Conservation (phyloP, 2,888 invertebrate genomes). For the Tholera decimalis region DNA sequence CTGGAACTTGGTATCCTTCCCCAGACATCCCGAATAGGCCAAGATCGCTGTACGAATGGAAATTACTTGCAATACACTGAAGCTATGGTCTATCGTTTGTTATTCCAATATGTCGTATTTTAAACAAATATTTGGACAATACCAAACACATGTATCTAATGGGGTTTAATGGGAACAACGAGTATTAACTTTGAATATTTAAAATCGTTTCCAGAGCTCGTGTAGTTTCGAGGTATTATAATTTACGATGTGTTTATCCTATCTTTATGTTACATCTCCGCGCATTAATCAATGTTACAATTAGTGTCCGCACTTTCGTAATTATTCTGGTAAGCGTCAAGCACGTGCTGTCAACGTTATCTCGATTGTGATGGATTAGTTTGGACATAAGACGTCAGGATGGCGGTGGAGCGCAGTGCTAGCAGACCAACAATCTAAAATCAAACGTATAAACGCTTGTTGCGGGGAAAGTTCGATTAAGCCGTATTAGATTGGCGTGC, state of each 20-base stretch:
- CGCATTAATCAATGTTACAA: slow-evolving; percentile 55
- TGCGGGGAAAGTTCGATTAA: slow-evolving; percentile 69
- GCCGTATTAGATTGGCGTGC: slow-evolving; percentile 65
- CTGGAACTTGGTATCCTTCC: slow-evolving; percentile 46
- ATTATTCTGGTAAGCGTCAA: slow-evolving; percentile 37
- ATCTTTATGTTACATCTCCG: slow-evolving; percentile 42
- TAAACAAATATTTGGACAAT: slow-evolving; percentile 47
- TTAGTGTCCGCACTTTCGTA: slow-evolving; percentile 45
- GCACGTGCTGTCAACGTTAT: slow-evolving; percentile 36
- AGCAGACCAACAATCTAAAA: slow-evolving; percentile 62
- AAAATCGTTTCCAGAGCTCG: slow-evolving; percentile 8
- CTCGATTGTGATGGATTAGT: slow-evolving; percentile 16
- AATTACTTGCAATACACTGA: slow-evolving; percentile 18
- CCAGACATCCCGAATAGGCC: slow-evolving; percentile 38
- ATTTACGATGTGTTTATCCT: slow-evolving; percentile 58
- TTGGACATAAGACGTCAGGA: slow-evolving; percentile 54
- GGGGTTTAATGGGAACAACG: slow-evolving; percentile 36
- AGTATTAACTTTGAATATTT: slow-evolving; percentile 19
- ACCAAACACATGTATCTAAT: slow-evolving; percentile 37
- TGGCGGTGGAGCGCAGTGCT: slow-evolving; percentile 47
- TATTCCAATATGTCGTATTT: slow-evolving; percentile 34
- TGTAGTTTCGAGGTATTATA: slow-evolving; percentile 11
- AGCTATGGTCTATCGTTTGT: slow-evolving; percentile 42
- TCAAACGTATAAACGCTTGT: slow-evolving; percentile 65
- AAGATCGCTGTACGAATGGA: slow-evolving; percentile 29